A percentile compares a stretch with the other conserved stretches of the same genome.
These are phyloP conservation scores for Leptopilina clavipes DNA, from an alignment of 1,140 invertebrate genomes.

Conservation along the genomic window DNA sequence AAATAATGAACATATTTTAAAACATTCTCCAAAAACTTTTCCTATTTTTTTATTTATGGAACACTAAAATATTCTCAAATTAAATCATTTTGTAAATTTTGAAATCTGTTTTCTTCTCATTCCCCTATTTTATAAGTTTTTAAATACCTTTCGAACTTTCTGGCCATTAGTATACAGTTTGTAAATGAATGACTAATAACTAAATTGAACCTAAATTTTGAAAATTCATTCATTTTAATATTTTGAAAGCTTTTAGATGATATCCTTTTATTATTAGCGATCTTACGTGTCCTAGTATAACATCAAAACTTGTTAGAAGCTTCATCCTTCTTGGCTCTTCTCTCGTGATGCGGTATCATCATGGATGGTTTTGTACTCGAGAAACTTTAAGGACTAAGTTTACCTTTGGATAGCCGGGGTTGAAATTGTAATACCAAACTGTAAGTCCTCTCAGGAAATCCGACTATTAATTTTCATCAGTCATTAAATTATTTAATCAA, in stretches of 20 bases:
- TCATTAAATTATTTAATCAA: conserved; percentile 54
- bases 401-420: conserved; percentile 42
- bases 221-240: not conserved
- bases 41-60: no score
- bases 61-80: no score
- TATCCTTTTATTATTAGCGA: conserved; percentile 12
- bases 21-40: no score
- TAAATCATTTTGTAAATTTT: no score
- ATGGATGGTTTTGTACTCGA: conserved; percentile 48
- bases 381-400: conserved; percentile 56
- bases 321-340: conserved; percentile 31
- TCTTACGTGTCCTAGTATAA: conserved; percentile 20
- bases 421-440: conserved; percentile 41
- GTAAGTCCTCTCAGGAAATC: conserved; percentile 34
- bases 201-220: not conserved
- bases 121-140: no score
- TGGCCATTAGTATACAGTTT: not conserved
- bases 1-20: no score
- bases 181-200: not conserved
- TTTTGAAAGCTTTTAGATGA: not conserved
- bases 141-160: not conserved
- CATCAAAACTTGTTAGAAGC: conserved; percentile 31
- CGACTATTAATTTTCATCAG: conserved; percentile 40
- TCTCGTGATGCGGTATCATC: conserved; percentile 37
- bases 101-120: no score